Base-by-base conservation (phyloP, 2,797 vertebrate species). In the Pogonophryne albipinna region DNA sequence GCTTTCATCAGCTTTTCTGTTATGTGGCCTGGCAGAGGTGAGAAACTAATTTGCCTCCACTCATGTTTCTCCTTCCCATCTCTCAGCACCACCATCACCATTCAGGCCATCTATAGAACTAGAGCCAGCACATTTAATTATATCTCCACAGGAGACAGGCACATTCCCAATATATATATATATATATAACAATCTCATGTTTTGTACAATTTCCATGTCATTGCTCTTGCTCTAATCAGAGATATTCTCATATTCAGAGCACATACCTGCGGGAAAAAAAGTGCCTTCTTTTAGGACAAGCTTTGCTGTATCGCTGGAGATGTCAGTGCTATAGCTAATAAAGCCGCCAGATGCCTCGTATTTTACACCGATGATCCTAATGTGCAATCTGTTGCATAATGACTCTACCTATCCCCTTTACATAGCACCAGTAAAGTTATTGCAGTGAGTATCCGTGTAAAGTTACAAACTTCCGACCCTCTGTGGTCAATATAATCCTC, bases 21-120 rank as follows among this genome's bases (percentile, higher is more conserved):
- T 83, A 70, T 42, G 52, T 17, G 4, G 47, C 58, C 68, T 58
- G 45, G 56, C 42, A 59, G 57, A 71, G 88, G 82, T 82, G 86
- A 81, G 78, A 61, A 76, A 84, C 85, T 80, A 57, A 89, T 92
- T 86, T 71, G 23, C 62, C 52, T 80, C 60, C 27, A 74, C 59
- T 83, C 75, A 38, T 71, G 69, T 59, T 74, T 76, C 63, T 47
- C 27, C 47, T 23, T 4, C 64, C n/a, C 63, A 56, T 80, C 72
- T 69, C 66, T 84, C 50, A 74, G 16, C 77, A 14, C 14, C 42
- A 31, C 63, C 61, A n/a, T 63, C 63, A 12, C 38, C 49, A 15
- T 62, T 84, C 57, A 44, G 59, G 70, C 79, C 12, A 0, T 65
- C 65, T 74, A 12, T 71, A 60, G 74, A 86, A 81, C 47, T 64